Percentiles rank a stretch among this genome's conserved stretches.
Evolutionary conservation across 2,888 invertebrate species (phyloP).

Genomic region (Rhaphigaster nebulosa): DNA sequence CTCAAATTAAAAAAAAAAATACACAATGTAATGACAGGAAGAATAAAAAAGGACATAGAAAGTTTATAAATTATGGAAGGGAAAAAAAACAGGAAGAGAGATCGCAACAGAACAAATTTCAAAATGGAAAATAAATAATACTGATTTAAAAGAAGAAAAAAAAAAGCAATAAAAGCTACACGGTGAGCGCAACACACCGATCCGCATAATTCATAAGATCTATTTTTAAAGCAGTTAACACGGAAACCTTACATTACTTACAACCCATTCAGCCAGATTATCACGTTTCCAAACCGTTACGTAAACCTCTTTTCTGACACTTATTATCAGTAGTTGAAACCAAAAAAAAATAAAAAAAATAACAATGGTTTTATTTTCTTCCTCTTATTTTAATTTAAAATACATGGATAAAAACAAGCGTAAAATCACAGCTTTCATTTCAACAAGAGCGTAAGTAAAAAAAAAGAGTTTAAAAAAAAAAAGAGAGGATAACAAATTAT

Average conservation of each 20-base stretch:
- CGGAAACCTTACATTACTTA: slow-evolving; percentile 32
- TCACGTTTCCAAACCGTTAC: slow-evolving; percentile 13
- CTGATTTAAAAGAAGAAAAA: neutral
- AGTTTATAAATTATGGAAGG: neutral
- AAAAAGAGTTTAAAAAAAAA: neutral
- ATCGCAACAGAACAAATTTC: neutral
- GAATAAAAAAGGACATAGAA: neutral
- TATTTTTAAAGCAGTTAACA: slow-evolving; percentile 49
- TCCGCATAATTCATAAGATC: slow-evolving; percentile 39
- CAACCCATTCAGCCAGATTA: slow-evolving; percentile 12
- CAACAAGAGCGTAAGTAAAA: neutral
- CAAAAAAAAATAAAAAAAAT: neutral
- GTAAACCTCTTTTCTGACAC: neutral
- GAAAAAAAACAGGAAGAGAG: neutral
- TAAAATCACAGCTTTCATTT: neutral
- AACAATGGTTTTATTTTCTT: neutral
- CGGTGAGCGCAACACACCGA: neutral
- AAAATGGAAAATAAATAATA: neutral
- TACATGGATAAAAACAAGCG: neutral
- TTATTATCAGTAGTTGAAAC: neutral
- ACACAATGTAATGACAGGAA: slow-evolving; percentile 17
- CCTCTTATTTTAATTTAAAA: neutral
- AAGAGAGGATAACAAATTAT: slow-evolving; percentile 15
- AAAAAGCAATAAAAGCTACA: neutral
- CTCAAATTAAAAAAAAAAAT: neutral